phyloP scores from a whole-genome alignment of 2,888 invertebrate genomes.

The Brachyopa scutellaris region DNA sequence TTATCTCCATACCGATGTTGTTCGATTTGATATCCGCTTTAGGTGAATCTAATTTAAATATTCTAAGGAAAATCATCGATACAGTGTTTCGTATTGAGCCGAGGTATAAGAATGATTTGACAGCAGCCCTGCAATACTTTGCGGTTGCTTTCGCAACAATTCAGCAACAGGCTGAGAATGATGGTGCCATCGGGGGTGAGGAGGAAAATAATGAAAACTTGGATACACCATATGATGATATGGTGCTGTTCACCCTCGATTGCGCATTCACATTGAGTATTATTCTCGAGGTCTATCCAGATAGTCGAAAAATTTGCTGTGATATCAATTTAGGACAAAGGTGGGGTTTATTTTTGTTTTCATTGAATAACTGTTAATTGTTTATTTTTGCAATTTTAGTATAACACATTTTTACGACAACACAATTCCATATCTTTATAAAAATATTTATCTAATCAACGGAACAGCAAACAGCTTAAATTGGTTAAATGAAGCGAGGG shows the following conservation, averaged over 20 bases:
- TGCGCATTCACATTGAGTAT: constrained; percentile 86
- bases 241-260: constrained; percentile 87
- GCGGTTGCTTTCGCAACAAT: constrained; percentile 82
- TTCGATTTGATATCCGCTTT: constrained; percentile 90
- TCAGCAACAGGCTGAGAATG: constrained; percentile 79
- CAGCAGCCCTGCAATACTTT: constrained; percentile 83
- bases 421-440: constrained; percentile 88
- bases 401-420: constrained; percentile 90
- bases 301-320: constrained; percentile 83
- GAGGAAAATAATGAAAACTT: constrained; percentile 74
- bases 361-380: no score
- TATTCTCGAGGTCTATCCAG: constrained; percentile 87
- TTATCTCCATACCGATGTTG: constrained; percentile 92
- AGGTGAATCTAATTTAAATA: constrained; percentile 85
- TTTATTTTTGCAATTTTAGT: constrained; percentile 82
- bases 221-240: constrained; percentile 84
- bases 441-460: constrained; percentile 83
- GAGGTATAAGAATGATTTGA: constrained; percentile 85
- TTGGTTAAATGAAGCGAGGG: constrained; percentile 79
- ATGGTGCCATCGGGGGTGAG: constrained; percentile 77
- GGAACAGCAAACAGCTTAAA: constrained; percentile 76
- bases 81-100: constrained; percentile 84
- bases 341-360: constrained; percentile 76
- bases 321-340: constrained; percentile 84
- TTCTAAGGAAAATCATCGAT: constrained; percentile 85